Evolutionary conservation across 2,113 vertebrate species (phyloP).

Genomic region (Butastur rufipennis): DNA sequence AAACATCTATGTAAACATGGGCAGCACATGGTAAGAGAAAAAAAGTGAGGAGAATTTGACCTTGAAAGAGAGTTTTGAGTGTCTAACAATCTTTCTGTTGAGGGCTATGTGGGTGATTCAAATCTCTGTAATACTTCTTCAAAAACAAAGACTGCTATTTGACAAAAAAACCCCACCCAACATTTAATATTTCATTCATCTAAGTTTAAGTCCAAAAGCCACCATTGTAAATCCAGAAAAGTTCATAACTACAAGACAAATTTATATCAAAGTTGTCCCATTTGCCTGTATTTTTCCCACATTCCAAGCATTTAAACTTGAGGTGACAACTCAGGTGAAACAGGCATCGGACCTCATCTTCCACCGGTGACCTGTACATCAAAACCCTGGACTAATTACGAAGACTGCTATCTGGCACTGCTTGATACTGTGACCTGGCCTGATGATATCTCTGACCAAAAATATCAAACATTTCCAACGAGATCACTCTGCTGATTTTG

Average conservation of each 20-base stretch:
- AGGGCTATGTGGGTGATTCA: background rate
- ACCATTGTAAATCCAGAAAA: background rate
- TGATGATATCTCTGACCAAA: background rate
- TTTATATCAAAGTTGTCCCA: background rate
- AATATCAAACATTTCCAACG: background rate
- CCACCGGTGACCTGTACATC: background rate
- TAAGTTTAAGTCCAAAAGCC: background rate
- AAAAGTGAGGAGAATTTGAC: background rate
- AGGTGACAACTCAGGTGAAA: background rate
- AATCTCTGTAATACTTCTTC: background rate
- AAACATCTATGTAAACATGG: background rate
- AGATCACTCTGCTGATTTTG: background rate
- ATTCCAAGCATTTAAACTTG: background rate
- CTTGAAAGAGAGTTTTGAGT: background rate
- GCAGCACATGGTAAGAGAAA: background rate
- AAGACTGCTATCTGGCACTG: background rate
- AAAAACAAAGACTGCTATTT: background rate
- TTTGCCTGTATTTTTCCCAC: background rate
- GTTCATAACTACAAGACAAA: background rate
- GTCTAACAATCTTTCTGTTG: background rate
- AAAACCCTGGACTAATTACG: background rate
- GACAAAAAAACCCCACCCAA: background rate
- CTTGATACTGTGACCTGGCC: background rate
- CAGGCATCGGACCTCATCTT: background rate
- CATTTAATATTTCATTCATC: background rate